These are phyloP conservation scores for Bergia puertoricense DNA, from an alignment of 92 coral and sea anemone genomes.

Conservation along the genomic window DNA sequence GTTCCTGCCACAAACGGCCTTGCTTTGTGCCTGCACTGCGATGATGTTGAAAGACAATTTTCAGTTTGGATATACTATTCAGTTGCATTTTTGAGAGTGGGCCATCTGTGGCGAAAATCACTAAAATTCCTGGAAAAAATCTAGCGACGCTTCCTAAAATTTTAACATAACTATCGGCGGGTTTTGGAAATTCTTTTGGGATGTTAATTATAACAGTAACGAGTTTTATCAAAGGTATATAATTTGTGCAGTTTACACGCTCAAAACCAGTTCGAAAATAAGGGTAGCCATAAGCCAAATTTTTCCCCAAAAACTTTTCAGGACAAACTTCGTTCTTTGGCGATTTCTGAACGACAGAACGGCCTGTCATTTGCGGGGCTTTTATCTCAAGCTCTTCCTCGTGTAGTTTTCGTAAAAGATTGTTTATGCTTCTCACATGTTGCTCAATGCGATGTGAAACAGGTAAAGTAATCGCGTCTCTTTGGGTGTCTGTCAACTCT, in stretches of 20 bases:
- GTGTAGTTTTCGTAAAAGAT: constrained; percentile 50
- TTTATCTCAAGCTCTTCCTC: constrained; percentile 39
- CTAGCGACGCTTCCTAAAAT: constrained; percentile 50
- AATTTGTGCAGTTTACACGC: constrained; percentile 71
- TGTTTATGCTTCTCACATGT: constrained; percentile 56
- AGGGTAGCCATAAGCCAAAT: constrained; percentile 86
- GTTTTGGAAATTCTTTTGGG: constrained; percentile 45
- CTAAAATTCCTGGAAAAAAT: constrained; percentile 60
- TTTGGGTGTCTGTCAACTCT: constrained; percentile 63
- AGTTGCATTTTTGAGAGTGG: neutral
- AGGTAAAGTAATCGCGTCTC: constrained; percentile 40
- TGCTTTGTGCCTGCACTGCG: constrained; percentile 20
- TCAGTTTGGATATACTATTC: constrained; percentile 16
- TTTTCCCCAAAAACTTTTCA: constrained; percentile 79
- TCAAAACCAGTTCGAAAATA: constrained; percentile 89
- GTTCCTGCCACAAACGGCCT: constrained; percentile 52
- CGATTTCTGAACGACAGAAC: neutral
- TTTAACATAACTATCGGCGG: constrained; percentile 35
- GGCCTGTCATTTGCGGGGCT: neutral
- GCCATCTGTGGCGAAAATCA: constrained; percentile 51
- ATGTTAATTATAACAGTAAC: constrained; percentile 69
- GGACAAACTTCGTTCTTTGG: constrained; percentile 83
- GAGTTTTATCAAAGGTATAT: constrained; percentile 61
- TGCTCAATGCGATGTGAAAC: constrained; percentile 65
- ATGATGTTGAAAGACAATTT: constrained; percentile 42